Evolutionary conservation across 2,797 vertebrate species (phyloP), one percentile per base, ranked within the genome.

Genomic region (Sebastolobus altivelis): DNA sequence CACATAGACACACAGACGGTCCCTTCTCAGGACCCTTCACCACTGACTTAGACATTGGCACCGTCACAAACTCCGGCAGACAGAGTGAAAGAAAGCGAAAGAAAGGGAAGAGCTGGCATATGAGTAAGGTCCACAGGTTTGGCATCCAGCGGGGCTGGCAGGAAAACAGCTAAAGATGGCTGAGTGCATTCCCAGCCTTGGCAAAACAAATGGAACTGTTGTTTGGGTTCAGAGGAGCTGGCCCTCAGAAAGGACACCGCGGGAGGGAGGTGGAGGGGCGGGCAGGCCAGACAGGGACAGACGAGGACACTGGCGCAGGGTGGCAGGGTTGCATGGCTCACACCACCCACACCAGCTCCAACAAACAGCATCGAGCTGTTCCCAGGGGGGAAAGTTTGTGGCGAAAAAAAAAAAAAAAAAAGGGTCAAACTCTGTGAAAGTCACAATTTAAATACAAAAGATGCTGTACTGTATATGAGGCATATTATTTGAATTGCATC

Each of bases 121-220:
- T 65, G 78, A 88, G 80, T 84, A 71, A 65, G 85, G 83, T 86
- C 91, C 82, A 82, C 89, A 90, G 88, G 88, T 94, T 91, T 93
- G 92, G 91, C 89, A 91, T 84, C 72, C 83, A 91, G 80, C 67
- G 71, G 77, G 76, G 75, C 85, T 91, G 91, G 88, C 85, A 92
- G 82, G 88, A 87, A 85, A 70, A 69, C 78, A 83, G 86, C 88
- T 83, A 90, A 91, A 86, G 90, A 92, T 85, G 92, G 89, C 86
- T 87, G 91, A 94, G 91, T 89, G 88, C 91, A 92, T 92, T 94
- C 92, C 86, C 89, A 92, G 90, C 85, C 86, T 84, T 86, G 89
- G 90, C 90, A 93, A 93, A 94, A 94, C 92, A 95, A 94, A 93
- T 93, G 81, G 92, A 92, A 87, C 92, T 90, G 90, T 92, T 95